Evolutionary conservation across 2,888 invertebrate genomes (phyloP).

Genomic region (Drosophila meridionalis): DNA sequence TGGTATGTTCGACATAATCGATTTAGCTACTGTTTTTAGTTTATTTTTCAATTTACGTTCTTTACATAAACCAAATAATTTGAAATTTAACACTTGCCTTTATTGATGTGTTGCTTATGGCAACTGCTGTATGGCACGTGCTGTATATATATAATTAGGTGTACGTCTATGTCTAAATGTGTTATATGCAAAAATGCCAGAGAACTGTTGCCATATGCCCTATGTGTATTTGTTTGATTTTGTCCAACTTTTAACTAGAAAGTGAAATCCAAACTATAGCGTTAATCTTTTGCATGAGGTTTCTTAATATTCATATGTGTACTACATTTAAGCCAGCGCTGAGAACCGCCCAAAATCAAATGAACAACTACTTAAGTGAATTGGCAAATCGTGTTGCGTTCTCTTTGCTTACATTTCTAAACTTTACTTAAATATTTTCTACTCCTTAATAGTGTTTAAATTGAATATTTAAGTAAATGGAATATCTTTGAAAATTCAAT

Average conservation of each 20-base stretch:
- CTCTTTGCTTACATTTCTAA: conserved; percentile 42
- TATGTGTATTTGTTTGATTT: conserved; percentile 54
- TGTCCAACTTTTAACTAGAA: conserved; percentile 52
- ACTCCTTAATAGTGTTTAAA: conserved; percentile 35
- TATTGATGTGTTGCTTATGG: conserved; percentile 48
- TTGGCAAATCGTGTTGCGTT: conserved; percentile 31
- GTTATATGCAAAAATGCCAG: conserved; percentile 36
- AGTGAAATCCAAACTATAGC: conserved; percentile 33
- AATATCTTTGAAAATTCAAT: conserved; percentile 40
- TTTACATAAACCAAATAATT: conserved; percentile 42
- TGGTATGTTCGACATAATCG: conserved; percentile 64
- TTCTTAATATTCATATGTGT: conserved; percentile 42
- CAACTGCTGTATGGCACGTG: conserved; percentile 28
- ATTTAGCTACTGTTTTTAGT: conserved; percentile 51
- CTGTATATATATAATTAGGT: conserved; percentile 25
- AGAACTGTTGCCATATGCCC: conserved; percentile 50
- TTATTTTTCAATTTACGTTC: conserved; percentile 49
- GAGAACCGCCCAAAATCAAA: conserved; percentile 36
- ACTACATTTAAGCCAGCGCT: conserved; percentile 24
- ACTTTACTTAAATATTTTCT: conserved; percentile 27
- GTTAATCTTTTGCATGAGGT: conserved; percentile 63
- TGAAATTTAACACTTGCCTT: conserved; percentile 42
- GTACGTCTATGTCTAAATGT: conserved; percentile 11
- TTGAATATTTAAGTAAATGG: conserved; percentile 28
- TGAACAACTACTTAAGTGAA: conserved; percentile 7